Evolutionary conservation across 2,888 invertebrate species (phyloP), one percentile per base, ranked within the genome.

Genomic region (Spicauda simplicius): DNA sequence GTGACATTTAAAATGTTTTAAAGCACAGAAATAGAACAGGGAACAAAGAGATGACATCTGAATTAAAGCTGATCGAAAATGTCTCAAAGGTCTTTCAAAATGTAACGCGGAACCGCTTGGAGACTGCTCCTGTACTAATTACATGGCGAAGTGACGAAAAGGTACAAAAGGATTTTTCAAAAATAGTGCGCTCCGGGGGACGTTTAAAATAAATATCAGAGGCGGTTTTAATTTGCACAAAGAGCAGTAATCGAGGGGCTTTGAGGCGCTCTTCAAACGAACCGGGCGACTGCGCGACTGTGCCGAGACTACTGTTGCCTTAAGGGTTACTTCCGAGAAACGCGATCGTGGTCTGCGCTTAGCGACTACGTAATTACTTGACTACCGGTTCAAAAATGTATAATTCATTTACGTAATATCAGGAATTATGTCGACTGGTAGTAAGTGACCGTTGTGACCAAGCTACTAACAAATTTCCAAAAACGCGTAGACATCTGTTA

Each of bases 121-220:
- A 74, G 71, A 68, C 52, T 50, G 63, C 70, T 69, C 73, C 73
- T 69, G 72, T 79, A 76, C 80, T 81, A 81, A 84, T 83, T 81
- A 81, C 77, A 77, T 76, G 79, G 74, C 77, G 73, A 5, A 25
- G 72, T 74, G 74, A 75, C 73, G 73, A 73, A 73, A 72, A 65
- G 69, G 71, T 67, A 73, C 69, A 74, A 73, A 74, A 71, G 71
- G 74, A 75, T 72, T 72, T 72, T 73, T 71, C 66, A 70, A 69
- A 71, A 73, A 71, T 73, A 71, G 70, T 71, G 70, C 68, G 66
- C 72, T 75, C 71, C 72, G 74, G 71, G 76, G 73, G 72, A 73
- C 73, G 77, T 78, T 80, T 74, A 75, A 85, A 83, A 85, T 86
- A 82, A 84, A 82, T 82, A 84, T 84, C 76, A 79, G 77, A 78